These are phyloP conservation scores for Lycodopsis pacificus DNA, from an alignment of 2,797 vertebrate species.

Conservation along the genomic window DNA sequence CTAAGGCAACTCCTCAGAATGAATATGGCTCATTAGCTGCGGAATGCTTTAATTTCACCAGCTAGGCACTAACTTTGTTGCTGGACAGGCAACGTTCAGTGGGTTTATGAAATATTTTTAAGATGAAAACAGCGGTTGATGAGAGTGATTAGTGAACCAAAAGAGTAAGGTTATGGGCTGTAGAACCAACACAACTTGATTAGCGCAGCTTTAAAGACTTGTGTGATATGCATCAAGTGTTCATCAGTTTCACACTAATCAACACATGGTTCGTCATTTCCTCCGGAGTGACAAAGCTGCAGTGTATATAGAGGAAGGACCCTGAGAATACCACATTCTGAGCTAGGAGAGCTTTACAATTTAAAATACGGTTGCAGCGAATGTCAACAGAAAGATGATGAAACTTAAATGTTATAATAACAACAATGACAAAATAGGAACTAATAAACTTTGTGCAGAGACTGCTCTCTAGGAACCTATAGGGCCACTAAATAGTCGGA, in stretches of 20 bases:
- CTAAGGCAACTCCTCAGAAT: not conserved
- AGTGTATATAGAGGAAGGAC: not conserved
- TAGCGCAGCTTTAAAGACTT: constrained; percentile 2
- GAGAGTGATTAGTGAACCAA: too few relatives aligned
- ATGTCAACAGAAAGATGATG: not conserved
- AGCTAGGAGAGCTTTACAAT: constrained; percentile 15
- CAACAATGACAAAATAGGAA: not conserved
- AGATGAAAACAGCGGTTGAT: not conserved
- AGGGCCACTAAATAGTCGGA: not conserved
- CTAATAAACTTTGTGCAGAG: not conserved
- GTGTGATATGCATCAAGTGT: not conserved
- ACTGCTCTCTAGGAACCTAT: too few relatives aligned
- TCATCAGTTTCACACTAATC: constrained; percentile 9
- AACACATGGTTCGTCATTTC: not conserved
- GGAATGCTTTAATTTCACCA: not conserved
- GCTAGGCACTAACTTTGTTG: not conserved
- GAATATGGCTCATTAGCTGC: not conserved
- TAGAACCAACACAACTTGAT: not conserved
- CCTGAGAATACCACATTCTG: not conserved
- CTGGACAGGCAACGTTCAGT: not conserved
- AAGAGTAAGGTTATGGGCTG: not conserved
- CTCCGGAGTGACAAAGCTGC: not conserved
- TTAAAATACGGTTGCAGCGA: constrained; percentile 11
- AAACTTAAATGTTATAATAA: not conserved
- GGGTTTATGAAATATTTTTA: not conserved